A percentile compares a stretch with the other conserved stretches of the same genome.
These are phyloP conservation scores for Synergus laeviventris DNA, from an alignment of 2,888 invertebrate species.

Conservation along the genomic window DNA sequence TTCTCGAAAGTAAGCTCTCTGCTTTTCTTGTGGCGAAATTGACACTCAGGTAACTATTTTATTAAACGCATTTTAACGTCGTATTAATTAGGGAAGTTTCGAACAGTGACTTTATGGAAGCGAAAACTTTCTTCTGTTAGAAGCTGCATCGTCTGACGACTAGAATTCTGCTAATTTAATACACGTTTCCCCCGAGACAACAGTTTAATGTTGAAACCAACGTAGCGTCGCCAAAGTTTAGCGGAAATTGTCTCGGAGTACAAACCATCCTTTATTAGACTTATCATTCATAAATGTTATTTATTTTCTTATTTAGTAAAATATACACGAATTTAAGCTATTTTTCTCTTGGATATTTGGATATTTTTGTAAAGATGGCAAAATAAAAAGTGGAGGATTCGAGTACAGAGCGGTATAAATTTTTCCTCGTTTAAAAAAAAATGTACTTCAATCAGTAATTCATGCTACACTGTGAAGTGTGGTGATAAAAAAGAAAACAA, in stretches of 20 bases:
- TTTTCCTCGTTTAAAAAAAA: no score
- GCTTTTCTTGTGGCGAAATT: slow-evolving; percentile 44
- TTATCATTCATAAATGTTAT: neutral
- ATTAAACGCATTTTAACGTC: slow-evolving; percentile 49
- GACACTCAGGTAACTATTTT: slow-evolving; percentile 53
- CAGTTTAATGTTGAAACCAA: slow-evolving; percentile 40
- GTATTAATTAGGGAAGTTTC: slow-evolving; percentile 57
- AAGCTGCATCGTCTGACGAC: slow-evolving; percentile 36
- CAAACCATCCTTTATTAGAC: slow-evolving; percentile 1
- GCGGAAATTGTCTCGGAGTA: slow-evolving; percentile 23
- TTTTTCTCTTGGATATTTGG: neutral
- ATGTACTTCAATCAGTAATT: no score
- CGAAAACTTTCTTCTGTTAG: slow-evolving; percentile 36
- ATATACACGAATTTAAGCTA: neutral
- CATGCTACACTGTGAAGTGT: neutral
- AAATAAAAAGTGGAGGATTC: no score
- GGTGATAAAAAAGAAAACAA: neutral
- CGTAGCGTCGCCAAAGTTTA: slow-evolving; percentile 21
- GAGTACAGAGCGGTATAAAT: no score
- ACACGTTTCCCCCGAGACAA: slow-evolving; percentile 42
- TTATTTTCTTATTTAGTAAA: neutral
- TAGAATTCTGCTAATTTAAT: slow-evolving; percentile 44
- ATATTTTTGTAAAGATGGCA: no score
- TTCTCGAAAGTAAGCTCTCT: neutral
- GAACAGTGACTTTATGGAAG: slow-evolving; percentile 51